Evolutionary conservation across 2,888 invertebrate genomes (phyloP), one percentile per base, ranked within the genome.

Genomic region (Chalcis sispes): DNA sequence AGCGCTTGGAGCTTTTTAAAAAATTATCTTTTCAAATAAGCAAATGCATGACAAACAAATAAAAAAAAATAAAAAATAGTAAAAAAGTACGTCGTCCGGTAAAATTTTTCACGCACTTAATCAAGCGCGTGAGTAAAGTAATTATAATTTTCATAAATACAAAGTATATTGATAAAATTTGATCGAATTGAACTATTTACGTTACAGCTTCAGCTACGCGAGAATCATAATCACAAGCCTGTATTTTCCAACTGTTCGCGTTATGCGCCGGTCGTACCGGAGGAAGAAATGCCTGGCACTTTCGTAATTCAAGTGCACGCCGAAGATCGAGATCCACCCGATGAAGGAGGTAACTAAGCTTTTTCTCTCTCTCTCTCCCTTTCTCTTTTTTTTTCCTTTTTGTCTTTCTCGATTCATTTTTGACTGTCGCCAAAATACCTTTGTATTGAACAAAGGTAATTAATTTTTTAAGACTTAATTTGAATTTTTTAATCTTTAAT

Each of bases 251-350:
- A 95, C 82, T 98, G 98, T 89, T 92, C 93, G 72, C 91, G 90
- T 82, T 98, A 98, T 89, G 93, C 92, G 83, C 96, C 95, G 0
- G 91, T 92, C 32, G 94, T 96, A 25, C 93, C 94, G 85, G 98
- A 97, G 89, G 95, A 94, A 83, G 93, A 94, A 85, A 90, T 91
- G 0, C 89, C 92, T 46, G 94, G 93, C 72, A 94, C 94, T 0
- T 92, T 91, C 80, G 96, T 98, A 13, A 93, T 96, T 73, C 84
- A 94, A 92, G 94, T 96, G 15, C 89, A 90, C 77, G 96, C 96
- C 27, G 91, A 90, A 79, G 96, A 96, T 88, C 89, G 90, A 66
- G 96, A 96, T 89, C 93, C 93, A 2, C 92, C 91, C 0, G 93
- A 94, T 80, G 92, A 92, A 83, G 95, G 96, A 82, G 94, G 95